Conservation (phyloP, 2,113 vertebrate species). For the Taxidea taxus region DNA sequence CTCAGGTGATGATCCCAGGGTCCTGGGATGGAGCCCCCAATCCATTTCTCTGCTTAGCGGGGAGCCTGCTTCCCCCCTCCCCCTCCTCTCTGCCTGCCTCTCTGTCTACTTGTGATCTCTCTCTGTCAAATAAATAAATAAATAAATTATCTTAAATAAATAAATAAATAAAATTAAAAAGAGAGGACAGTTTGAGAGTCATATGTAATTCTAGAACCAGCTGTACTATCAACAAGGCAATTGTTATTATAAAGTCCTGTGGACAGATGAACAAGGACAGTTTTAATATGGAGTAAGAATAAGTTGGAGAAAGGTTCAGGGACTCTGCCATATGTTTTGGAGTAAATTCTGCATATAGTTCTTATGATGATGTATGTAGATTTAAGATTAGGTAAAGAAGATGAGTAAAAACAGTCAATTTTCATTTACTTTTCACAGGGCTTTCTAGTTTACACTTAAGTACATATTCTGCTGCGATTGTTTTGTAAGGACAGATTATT, state of each 20-base stretch:
- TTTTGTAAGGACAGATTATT: background rate
- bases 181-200: background rate
- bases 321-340: background rate
- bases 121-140: too few species aligned
- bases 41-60: too few species aligned
- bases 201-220: background rate
- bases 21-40: too few species aligned
- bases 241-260: background rate
- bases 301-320: background rate
- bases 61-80: too few species aligned
- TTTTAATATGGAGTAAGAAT: background rate
- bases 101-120: too few species aligned
- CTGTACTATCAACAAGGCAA: background rate
- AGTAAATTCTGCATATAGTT: background rate
- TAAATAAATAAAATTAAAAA: too few species aligned
- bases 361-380: background rate
- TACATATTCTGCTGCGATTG: background rate
- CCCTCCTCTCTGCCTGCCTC: too few species aligned
- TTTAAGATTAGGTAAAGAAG: conserved; percentile 1
- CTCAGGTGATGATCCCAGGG: too few species aligned
- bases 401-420: background rate
- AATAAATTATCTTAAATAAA: too few species aligned
- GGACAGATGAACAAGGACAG: background rate
- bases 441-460: background rate
- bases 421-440: background rate